Evolutionary conservation across 2,113 vertebrate species (phyloP), one percentile per base, ranked within the genome.

Genomic region (Tetraodon nigroviridis): DNA sequence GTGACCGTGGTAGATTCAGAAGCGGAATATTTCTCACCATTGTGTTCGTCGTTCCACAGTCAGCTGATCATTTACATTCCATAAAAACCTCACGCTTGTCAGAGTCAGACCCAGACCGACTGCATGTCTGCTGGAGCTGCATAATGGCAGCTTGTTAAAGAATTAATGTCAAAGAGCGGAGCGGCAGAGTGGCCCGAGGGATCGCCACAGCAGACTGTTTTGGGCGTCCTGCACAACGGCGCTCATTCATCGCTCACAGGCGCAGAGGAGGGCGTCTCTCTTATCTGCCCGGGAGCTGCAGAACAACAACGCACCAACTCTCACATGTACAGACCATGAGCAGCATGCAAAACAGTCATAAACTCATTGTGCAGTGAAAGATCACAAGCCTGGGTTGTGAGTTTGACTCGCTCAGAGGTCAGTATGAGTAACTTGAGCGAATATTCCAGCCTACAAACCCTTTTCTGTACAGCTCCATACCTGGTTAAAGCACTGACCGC

Each of bases 131-230:
- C 51, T 29, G 58, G 64, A 54, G 75, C 50, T 45, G 24, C 68
- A 85, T 69, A 79, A 84, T 76, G 64, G 69, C 69, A 67, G 64
- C 71, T 77, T 87, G 77, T 85, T 86, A 67, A 78, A 75, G 71
- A 71, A 77, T 69, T 68, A 75, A 82, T 75, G 65, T 53, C 64
- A 70, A 85, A 82, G 74, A 87, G 82, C 73, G 59, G 62, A 82
- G 61, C 61, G 71, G 82, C 68, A 78, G 65, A 15, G 75, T 50
- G 62, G 74, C 83, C 59, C 63, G 76, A 79, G 78, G 86, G 79
- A 46, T 54, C 41, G 51, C 62, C 29, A 24, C 64, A 75, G 55
- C 61, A 48, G 49, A 62, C 71, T 53, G 78, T 69, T 75, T 79
- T 80, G 62, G 79, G 72, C 55, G 75, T 48, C 74, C 64, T 68